Percentiles rank a stretch among this genome's conserved stretches.
phyloP scores from a whole-genome alignment of 2,888 invertebrate genomes.

The Drosophila atripex region DNA sequence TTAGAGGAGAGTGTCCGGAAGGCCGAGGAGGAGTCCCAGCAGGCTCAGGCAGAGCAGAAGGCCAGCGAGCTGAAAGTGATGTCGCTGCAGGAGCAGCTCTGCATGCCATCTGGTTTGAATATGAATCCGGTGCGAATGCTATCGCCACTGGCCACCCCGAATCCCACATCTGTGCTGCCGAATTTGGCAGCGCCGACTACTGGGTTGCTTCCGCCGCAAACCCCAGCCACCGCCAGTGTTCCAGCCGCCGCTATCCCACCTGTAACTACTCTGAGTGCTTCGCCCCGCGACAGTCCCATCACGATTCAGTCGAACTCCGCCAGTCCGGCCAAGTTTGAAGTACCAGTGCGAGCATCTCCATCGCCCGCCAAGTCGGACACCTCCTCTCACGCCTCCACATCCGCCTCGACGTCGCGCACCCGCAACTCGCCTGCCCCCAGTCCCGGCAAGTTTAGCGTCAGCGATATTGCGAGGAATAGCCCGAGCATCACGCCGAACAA shows the following conservation, averaged over 20 bases:
- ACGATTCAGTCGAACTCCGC: slow-evolving; percentile 83
- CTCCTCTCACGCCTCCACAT: slow-evolving; percentile 84
- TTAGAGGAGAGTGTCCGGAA: slow-evolving; percentile 72
- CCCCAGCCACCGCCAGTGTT: slow-evolving; percentile 23
- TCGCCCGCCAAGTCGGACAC: slow-evolving; percentile 86
- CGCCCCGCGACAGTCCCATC: slow-evolving; percentile 83
- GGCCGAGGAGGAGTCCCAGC: slow-evolving; percentile 66
- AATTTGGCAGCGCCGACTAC: slow-evolving; percentile 38
- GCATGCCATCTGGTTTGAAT: slow-evolving; percentile 83
- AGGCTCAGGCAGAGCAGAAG: slow-evolving; percentile 73
- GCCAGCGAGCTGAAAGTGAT: slow-evolving; percentile 81
- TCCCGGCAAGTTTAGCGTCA: slow-evolving; percentile 83
- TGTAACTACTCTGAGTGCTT: slow-evolving; percentile 56
- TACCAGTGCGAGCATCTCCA: slow-evolving; percentile 86
- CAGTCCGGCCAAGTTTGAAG: slow-evolving; percentile 85
- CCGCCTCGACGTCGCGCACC: slow-evolving; percentile 83
- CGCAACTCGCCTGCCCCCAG: slow-evolving; percentile 85
- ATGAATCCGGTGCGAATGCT: slow-evolving; percentile 84
- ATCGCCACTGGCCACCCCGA: slow-evolving; percentile 81
- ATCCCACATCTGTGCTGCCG: slow-evolving; percentile 70
- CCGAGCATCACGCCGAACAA: slow-evolving; percentile 83
- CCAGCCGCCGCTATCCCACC: slow-evolving; percentile 24
- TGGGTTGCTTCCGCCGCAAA: slow-evolving; percentile 24
- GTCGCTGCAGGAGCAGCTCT: slow-evolving; percentile 83
- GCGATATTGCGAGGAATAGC: slow-evolving; percentile 83